Conservation (phyloP, 2,113 vertebrate genomes). For the Halcyon malimbica region DNA sequence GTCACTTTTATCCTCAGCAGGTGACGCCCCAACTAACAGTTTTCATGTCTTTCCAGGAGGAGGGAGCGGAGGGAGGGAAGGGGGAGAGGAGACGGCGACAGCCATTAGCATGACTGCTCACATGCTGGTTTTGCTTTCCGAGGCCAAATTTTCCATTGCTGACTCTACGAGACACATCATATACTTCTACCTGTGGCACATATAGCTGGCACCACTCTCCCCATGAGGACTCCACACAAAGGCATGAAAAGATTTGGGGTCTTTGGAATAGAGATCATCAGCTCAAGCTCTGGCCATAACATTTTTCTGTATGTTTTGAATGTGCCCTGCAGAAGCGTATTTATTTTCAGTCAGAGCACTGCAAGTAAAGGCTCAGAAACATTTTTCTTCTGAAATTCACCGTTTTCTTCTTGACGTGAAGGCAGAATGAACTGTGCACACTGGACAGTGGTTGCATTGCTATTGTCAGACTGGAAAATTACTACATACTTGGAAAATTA, state of each 20-base stretch:
- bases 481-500: background rate
- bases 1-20: background rate
- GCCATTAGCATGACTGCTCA: background rate
- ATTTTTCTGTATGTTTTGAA: background rate
- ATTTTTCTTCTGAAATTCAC: background rate
- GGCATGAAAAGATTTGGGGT: background rate
- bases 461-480: background rate
- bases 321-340: fast-evolving
- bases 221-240: background rate
- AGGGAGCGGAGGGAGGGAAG: background rate
- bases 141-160: background rate
- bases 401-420: background rate
- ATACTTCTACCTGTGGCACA: background rate
- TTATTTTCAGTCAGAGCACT: background rate
- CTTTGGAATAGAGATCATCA: background rate
- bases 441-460: background rate
- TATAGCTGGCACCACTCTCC: background rate
- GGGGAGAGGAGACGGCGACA: background rate
- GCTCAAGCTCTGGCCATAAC: background rate
- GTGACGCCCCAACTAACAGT: background rate
- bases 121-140: background rate
- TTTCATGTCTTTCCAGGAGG: background rate
- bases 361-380: background rate
- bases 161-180: background rate
- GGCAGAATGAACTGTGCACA: background rate